Evolutionary conservation across 2,888 invertebrate genomes (phyloP).

Genomic region (Lasioglossum lativentre): DNA sequence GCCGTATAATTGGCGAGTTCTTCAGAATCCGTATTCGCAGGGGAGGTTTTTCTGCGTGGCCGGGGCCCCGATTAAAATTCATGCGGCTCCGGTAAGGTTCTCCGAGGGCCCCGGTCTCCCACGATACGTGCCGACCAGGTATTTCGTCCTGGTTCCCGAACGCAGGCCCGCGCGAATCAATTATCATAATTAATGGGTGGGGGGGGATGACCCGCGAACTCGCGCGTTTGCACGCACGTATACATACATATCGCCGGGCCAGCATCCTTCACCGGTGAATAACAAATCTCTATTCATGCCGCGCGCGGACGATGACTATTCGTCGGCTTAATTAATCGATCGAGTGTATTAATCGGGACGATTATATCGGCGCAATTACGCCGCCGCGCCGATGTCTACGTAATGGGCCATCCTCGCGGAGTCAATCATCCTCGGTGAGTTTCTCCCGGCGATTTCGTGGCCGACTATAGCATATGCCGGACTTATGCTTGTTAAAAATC

Average conservation of each 20-base stretch:
- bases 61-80: constrained; percentile 38
- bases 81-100: constrained; percentile 4
- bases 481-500: constrained; percentile 22
- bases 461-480: background rate
- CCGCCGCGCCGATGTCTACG: constrained; percentile 45
- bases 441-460: constrained; percentile 34
- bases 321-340: constrained; percentile 76
- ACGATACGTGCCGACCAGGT: constrained; percentile 23
- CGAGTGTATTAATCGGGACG: constrained; percentile 73
- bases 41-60: background rate
- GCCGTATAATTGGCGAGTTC: background rate
- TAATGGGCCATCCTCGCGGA: constrained; percentile 46
- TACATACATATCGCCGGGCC: constrained; percentile 9
- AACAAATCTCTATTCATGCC: constrained; percentile 67
- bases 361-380: constrained; percentile 71
- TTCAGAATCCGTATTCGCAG: background rate
- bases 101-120: constrained; percentile 11
- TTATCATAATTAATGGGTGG: constrained; percentile 78
- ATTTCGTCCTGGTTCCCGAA: constrained; percentile 49
- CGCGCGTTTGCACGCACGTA: constrained; percentile 67
- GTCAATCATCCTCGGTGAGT: constrained; percentile 23
- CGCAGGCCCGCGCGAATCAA: constrained; percentile 71
- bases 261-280: constrained; percentile 51
- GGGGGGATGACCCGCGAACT: constrained; percentile 61
- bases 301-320: constrained; percentile 53